Percentiles rank a stretch among this genome's conserved stretches.
These are phyloP conservation scores for Steinernema scapterisci DNA, from an alignment of 2,888 invertebrate species.

Conservation along the genomic window DNA sequence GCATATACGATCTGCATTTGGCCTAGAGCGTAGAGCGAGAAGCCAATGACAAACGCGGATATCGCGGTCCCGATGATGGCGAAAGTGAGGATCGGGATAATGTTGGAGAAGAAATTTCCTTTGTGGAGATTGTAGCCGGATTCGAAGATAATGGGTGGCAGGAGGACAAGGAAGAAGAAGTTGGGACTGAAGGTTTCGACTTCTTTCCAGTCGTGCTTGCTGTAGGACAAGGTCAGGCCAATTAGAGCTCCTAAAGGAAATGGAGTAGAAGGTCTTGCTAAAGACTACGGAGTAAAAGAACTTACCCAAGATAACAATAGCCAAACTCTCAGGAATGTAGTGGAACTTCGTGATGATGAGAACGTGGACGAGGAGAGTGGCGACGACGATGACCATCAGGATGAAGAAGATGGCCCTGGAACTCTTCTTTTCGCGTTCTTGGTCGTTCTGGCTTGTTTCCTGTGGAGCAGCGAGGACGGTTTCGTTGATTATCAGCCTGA, in stretches of 20 bases:
- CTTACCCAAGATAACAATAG: slow-evolving; percentile 83
- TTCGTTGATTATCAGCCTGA: neutral
- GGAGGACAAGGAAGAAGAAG: slow-evolving; percentile 90
- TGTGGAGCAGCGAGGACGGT: neutral
- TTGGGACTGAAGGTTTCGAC: slow-evolving; percentile 98
- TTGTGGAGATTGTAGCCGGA: slow-evolving; percentile 52
- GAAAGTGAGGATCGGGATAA: slow-evolving; percentile 96
- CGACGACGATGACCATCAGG: slow-evolving; percentile 87
- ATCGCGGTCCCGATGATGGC: slow-evolving; percentile 96
- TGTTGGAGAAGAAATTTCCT: slow-evolving; percentile 77
- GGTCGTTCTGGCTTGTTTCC: neutral
- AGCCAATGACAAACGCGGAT: slow-evolving; percentile 93
- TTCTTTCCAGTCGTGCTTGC: slow-evolving; percentile 61
- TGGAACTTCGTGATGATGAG: slow-evolving; percentile 93
- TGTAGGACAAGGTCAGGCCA: slow-evolving; percentile 58
- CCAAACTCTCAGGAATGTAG: slow-evolving; percentile 95
- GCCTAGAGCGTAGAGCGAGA: slow-evolving; percentile 91
- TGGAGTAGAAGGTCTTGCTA: slow-evolving; percentile 67
- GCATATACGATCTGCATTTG: slow-evolving; percentile 81
- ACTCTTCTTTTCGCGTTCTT: slow-evolving; percentile 44
- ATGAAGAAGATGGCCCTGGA: slow-evolving; percentile 90
- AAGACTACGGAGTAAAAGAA: slow-evolving; percentile 76
- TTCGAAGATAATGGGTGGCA: slow-evolving; percentile 98
- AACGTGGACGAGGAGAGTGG: slow-evolving; percentile 89
- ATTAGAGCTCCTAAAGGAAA: slow-evolving; percentile 58